Conservation (phyloP, 2,888 invertebrate species). For the Gortyna flavago region DNA sequence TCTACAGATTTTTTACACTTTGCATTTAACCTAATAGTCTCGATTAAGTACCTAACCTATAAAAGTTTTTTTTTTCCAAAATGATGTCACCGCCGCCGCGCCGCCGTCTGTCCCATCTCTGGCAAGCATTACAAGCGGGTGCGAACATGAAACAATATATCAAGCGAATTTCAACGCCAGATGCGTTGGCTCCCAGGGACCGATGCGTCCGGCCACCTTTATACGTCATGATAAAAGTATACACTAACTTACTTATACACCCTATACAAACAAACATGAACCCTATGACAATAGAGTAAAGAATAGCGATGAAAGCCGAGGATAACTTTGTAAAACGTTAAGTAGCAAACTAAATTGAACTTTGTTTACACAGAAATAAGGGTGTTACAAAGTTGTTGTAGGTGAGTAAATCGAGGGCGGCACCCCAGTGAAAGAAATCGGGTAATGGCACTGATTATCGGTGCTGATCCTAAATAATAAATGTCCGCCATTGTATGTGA, state of each 20-base stretch:
- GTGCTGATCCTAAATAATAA: slow-evolving; percentile 82
- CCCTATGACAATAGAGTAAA: slow-evolving; percentile 23
- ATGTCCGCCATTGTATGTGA: slow-evolving; percentile 74
- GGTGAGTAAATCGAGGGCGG: slow-evolving; percentile 65
- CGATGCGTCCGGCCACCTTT: slow-evolving; percentile 68
- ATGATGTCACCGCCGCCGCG: slow-evolving; percentile 13
- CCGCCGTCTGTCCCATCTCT: slow-evolving; percentile 37
- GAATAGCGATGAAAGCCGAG: slow-evolving; percentile 1
- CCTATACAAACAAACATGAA: slow-evolving; percentile 32
- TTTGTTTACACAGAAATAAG: slow-evolving; percentile 45
- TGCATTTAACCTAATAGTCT: not conserved
- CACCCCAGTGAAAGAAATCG: slow-evolving; percentile 76
- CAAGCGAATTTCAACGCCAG: slow-evolving; percentile 75
- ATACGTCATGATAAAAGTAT: slow-evolving; percentile 66
- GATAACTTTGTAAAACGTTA: slow-evolving; percentile 3
- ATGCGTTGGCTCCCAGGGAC: slow-evolving; percentile 74
- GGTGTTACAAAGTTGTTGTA: slow-evolving; percentile 26
- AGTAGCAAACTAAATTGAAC: slow-evolving; percentile 57
- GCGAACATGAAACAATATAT: slow-evolving; percentile 70
- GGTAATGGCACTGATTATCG: slow-evolving; percentile 81
- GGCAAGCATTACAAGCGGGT: slow-evolving; percentile 44
- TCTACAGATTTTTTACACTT: not conserved
- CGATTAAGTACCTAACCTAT: not conserved
- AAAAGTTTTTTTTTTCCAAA: slow-evolving; percentile 8
- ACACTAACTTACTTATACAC: slow-evolving; percentile 20